Percentiles rank a stretch among this genome's conserved stretches.
phyloP scores from a whole-genome alignment of 2,888 invertebrate species.

The Drosophila recens region DNA sequence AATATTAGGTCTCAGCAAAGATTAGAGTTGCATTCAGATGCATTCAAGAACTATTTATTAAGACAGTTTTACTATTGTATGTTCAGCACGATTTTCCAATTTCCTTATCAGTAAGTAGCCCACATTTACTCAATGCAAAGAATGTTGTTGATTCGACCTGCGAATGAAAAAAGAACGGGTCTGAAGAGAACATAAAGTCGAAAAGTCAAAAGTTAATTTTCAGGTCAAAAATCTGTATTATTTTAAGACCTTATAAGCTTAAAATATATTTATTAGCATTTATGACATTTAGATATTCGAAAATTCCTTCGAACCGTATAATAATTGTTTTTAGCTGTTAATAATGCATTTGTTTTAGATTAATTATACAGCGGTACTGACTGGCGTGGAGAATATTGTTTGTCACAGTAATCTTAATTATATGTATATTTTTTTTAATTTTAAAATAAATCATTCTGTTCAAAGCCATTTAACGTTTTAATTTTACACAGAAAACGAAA shows the following conservation, averaged over 20 bases:
- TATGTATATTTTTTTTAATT: background rate
- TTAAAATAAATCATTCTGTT: background rate
- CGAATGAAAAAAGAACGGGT: background rate
- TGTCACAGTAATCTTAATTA: background rate
- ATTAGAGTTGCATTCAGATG: conserved; percentile 2
- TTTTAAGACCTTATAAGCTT: too few relatives aligned
- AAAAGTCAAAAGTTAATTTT: background rate
- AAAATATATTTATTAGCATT: too few relatives aligned
- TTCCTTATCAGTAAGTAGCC: background rate
- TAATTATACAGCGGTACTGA: conserved; percentile 1
- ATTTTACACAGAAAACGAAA: background rate
- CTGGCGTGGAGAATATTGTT: background rate
- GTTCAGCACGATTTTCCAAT: background rate
- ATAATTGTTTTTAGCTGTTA: background rate
- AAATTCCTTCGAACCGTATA: too few relatives aligned
- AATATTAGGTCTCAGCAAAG: background rate
- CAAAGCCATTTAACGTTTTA: too few relatives aligned
- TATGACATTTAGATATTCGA: too few relatives aligned
- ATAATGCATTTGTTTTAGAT: conserved; percentile 2
- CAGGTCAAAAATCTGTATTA: background rate
- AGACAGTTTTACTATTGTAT: background rate
- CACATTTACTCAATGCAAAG: background rate
- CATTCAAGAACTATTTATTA: background rate
- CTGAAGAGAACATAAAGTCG: background rate
- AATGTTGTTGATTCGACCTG: background rate